A percentile compares a stretch with the other conserved stretches of the same genome.
phyloP scores from a whole-genome alignment of 2,888 invertebrate genomes.

The Corbicula japonica region DNA sequence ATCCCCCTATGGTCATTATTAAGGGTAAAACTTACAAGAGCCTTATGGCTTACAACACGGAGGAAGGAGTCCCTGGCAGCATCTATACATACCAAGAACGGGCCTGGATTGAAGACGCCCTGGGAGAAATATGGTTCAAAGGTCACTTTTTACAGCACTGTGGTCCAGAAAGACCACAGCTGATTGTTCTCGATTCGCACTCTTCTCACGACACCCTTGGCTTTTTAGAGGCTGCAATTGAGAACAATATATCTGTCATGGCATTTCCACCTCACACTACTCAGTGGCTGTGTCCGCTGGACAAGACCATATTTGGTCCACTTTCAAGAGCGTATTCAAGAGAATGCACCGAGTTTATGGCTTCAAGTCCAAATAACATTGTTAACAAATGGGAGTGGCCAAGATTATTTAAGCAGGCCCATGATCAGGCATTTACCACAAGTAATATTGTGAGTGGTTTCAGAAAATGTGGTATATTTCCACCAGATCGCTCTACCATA shows the following conservation, averaged over 20 bases:
- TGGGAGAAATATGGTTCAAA: slow-evolving; percentile 50
- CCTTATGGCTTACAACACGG: slow-evolving; percentile 37
- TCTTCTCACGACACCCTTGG: slow-evolving; percentile 51
- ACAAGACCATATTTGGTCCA: slow-evolving; percentile 19
- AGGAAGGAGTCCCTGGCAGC: slow-evolving; percentile 41
- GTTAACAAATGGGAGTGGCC: slow-evolving; percentile 23
- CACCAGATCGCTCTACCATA: background rate
- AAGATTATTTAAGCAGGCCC: slow-evolving; percentile 1
- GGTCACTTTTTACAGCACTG: slow-evolving; percentile 54
- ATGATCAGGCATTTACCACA: slow-evolving; percentile 13
- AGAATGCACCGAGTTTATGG: slow-evolving; percentile 2
- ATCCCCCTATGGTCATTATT: slow-evolving; percentile 58
- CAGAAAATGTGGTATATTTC: slow-evolving; percentile 5
- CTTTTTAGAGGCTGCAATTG: slow-evolving; percentile 35
- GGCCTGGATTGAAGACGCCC: slow-evolving; percentile 62
- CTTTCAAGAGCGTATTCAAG: background rate
- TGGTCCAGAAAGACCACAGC: slow-evolving; percentile 56
- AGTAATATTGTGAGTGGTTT: slow-evolving; percentile 5
- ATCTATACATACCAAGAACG: slow-evolving; percentile 54
- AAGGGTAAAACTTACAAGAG: slow-evolving; percentile 58
- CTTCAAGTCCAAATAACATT: background rate
- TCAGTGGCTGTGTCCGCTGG: slow-evolving; percentile 9
- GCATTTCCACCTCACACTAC: slow-evolving; percentile 24
- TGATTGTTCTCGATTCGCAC: slow-evolving; percentile 62
- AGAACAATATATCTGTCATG: slow-evolving; percentile 10